Evolutionary conservation across 2,888 invertebrate species (phyloP), one percentile per base, ranked within the genome.

Genomic region (Rhingia rostrata): DNA sequence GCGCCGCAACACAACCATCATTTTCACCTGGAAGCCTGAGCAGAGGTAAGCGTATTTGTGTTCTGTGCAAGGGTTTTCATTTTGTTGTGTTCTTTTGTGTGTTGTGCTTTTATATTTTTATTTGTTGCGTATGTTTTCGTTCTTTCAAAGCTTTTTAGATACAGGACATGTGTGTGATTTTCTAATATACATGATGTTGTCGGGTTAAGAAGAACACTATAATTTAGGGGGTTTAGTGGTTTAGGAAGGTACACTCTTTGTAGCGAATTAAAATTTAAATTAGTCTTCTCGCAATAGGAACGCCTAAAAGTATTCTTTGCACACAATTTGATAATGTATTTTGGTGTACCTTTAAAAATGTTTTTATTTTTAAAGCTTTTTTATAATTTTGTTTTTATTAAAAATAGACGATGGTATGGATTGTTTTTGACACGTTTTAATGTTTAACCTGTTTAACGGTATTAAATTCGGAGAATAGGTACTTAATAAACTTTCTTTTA

Each of bases 1-100:
- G 79, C 70, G 78, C 66, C 61, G 67, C 79, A 77, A 87, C 89
- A 91, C 92, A 92, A 91, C 93, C 89, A 89, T 94, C 95, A 83
- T 93, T 95, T 91, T 96, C 96, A 88, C 96, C 96, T 87, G 94
- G 95, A 89, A 95, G 95, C 91, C 93, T 94, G 90, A 93, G 93
- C 92, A 94, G 96, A 94, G 96, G 96, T 96, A 93, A 94, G 94
- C 70, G 70, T 43, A 61, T 69, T 77, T 75, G 33, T 70, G 60
- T 60, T 66, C 33, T 53, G 47, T 12, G 66, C 51, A 67, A 53
- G 33, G 73, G 54, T 58, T 70, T 56, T 33, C 12, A 70, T 89
- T 67, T 67, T 86, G 60, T 74, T 74, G 54, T 78, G 70, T 39
- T 87, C 56, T 78, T 66, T 74, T 73, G 39, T 77, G 33, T 69